A percentile compares a stretch with the other conserved stretches of the same genome.
These are phyloP conservation scores for Sphaerophoria taeniata DNA, from an alignment of 2,888 invertebrate species.

Conservation along the genomic window DNA sequence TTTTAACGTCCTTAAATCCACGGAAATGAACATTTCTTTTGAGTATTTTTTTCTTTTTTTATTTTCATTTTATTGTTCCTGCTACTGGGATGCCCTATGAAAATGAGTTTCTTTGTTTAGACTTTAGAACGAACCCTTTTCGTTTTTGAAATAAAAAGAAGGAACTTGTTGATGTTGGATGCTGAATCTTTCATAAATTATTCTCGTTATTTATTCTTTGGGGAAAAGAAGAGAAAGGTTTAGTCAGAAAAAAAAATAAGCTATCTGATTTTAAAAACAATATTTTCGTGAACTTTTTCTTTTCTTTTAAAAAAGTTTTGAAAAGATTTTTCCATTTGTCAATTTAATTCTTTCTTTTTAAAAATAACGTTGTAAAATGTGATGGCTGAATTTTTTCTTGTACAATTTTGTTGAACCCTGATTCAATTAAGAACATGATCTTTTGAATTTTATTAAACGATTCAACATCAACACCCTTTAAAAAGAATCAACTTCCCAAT, in stretches of 20 bases:
- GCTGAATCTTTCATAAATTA: neutral
- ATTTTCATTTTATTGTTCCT: neutral
- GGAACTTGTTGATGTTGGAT: constrained; percentile 17
- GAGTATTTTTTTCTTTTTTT: neutral
- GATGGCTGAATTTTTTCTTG: no score
- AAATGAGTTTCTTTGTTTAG: constrained; percentile 16
- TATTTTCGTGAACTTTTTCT: no score
- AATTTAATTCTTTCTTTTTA: no score
- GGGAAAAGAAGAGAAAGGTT: neutral
- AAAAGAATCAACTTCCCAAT: constrained; percentile 7
- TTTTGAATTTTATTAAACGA: no score
- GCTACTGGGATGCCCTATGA: neutral
- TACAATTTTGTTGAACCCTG: no score
- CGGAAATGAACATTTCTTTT: constrained; percentile 43
- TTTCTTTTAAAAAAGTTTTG: no score
- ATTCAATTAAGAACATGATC: no score
- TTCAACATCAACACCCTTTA: neutral
- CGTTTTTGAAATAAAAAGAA: neutral
- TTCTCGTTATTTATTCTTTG: neutral
- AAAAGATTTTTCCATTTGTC: no score
- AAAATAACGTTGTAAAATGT: no score
- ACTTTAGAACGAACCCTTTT: constrained; percentile 7
- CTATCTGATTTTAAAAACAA: neutral
- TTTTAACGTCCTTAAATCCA: constrained; percentile 12
- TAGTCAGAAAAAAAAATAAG: neutral